phyloP scores from a whole-genome alignment of 2,888 invertebrate species.

The Piscicola geometra region DNA sequence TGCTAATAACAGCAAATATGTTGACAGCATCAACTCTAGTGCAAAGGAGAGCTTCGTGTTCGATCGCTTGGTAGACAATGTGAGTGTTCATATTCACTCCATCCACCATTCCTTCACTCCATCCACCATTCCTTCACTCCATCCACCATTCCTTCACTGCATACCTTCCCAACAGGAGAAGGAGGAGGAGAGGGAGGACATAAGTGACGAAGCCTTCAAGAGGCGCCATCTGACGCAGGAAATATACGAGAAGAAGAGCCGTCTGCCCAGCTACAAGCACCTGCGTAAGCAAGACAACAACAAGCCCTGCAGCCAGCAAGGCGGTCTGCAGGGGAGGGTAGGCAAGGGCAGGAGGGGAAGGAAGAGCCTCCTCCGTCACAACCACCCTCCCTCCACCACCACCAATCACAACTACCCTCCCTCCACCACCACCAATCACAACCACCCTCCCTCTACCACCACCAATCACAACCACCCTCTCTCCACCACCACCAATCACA shows the following conservation, averaged over 20 bases:
- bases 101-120: too few species aligned
- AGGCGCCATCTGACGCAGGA: conserved; percentile 22
- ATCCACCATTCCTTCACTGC: too few species aligned
- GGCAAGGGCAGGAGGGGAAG: background rate
- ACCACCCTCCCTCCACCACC: background rate
- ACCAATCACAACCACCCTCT: too few species aligned
- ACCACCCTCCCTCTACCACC: background rate
- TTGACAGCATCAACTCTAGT: background rate
- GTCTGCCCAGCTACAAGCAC: background rate
- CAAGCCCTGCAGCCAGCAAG: background rate
- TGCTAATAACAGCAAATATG: background rate
- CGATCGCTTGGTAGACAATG: background rate
- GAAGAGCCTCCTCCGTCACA: too few species aligned
- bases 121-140: too few species aligned
- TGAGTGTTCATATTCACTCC: too few species aligned
- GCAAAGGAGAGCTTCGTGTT: background rate
- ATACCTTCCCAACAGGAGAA: too few species aligned
- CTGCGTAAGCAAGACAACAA: background rate
- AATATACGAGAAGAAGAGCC: conserved; percentile 13
- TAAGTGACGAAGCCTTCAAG: background rate
- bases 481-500: too few species aligned
- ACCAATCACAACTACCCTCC: background rate
- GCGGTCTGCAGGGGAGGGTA: background rate
- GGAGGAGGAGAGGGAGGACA: conserved; percentile 19
- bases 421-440: background rate